Base-by-base conservation (phyloP, 2,797 vertebrate species). In the Rhodeus uyekii region DNA sequence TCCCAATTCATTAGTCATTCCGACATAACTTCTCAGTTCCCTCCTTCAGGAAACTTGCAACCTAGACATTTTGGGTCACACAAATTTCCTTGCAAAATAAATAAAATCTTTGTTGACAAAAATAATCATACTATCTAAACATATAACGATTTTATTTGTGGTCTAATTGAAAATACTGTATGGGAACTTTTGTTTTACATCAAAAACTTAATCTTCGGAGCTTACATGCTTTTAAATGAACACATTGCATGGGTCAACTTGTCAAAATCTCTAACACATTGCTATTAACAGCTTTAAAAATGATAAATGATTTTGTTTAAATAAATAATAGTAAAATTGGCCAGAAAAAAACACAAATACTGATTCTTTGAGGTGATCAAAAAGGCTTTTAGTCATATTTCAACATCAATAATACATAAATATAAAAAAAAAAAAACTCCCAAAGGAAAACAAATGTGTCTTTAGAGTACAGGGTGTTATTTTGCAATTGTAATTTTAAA, bases 221-320 rank as follows among this genome's bases (percentile, higher is more conserved):
- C 48, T 42, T 68, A 79, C 48, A 32, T 42, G 48, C 36, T 68
- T 79, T 68, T 79, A 32, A 55, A 79, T 58, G 36, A 79, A 42
- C 18, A 55, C 36, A 68, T 58, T 50, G 19, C 8, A 65, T 48
- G 32, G 3, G 32, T 36, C 42, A 19, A 36, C 42, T 50, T 67
- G 34, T 32, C 10, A 7, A 55, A 24, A 58, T 64, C 36, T 27
- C 36, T 65, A 29, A 72, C 69, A 34, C 16, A 38, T 55, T 38
- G 4, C n/a, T 68, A 39, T 55, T 39, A 42, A 58, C 55, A 58
- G 18, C 24, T 18, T 10, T 78, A 3, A 55, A 32, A 32, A 22
- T 32, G 1, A 42, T 55, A n/a, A n/a, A n/a, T 39, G n/a, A 24
- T 65, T 14, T 71, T 29, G 5, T 32, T 22, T 48, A 48, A 71